Evolutionary conservation across 2,888 invertebrate genomes (phyloP).

Genomic region (Cerastis leucographa): DNA sequence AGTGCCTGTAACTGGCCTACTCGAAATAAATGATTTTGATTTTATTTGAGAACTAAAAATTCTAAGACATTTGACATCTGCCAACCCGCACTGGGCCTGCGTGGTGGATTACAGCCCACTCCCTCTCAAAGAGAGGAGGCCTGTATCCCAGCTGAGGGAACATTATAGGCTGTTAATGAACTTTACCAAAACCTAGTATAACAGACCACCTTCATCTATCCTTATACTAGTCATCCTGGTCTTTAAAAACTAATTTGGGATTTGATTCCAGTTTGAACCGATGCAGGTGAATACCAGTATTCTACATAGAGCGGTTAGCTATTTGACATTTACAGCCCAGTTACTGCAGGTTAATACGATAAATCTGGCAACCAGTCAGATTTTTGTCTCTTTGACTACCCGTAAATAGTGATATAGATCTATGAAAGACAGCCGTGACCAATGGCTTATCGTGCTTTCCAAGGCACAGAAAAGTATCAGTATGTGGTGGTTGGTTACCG

Average conservation of each 20-base stretch:
- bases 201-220: neutral
- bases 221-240: neutral
- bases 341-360: neutral
- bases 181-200: neutral
- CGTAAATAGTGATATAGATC: neutral
- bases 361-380: neutral
- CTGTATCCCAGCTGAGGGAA: no score
- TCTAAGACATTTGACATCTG: no score
- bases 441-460: neutral
- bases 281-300: neutral
- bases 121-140: no score
- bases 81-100: no score
- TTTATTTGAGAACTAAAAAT: no score
- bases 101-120: no score
- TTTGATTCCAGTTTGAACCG: neutral
- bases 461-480: neutral
- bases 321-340: neutral
- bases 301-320: neutral
- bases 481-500: neutral
- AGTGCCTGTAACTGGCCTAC: no score
- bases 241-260: neutral
- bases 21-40: no score
- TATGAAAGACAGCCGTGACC: neutral
- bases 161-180: no score
- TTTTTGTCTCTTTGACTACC: neutral